Percentiles rank a stretch among this genome's conserved stretches.
Conservation (phyloP, 2,797 vertebrate species). For the Meda fulgida region DNA sequence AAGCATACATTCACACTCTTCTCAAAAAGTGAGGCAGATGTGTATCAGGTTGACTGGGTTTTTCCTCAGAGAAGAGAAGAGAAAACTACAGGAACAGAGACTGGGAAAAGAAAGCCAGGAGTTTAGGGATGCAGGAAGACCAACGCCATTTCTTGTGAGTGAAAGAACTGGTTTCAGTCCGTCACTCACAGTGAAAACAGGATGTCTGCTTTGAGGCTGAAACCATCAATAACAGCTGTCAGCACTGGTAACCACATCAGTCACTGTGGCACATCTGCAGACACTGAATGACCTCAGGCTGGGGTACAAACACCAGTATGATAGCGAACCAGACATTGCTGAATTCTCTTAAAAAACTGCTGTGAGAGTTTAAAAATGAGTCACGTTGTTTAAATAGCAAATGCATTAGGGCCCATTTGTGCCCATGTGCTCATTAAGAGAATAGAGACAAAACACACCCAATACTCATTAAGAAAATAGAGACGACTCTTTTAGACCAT, state of each 20-base stretch:
- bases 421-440: too few species aligned
- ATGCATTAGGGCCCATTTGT: too few species aligned
- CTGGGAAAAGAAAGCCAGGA: conserved; percentile 8
- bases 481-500: too few species aligned
- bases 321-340: conserved; percentile 46
- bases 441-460: too few species aligned
- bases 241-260: conserved; percentile 42
- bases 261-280: conserved; percentile 43
- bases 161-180: conserved; percentile 74
- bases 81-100: conserved; percentile 5
- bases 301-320: conserved; percentile 18
- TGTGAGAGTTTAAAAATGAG: too few species aligned
- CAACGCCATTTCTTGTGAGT: conserved; percentile 70
- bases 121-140: conserved; percentile 68
- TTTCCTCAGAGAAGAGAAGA: conserved; percentile 8
- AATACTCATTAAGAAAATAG: too few species aligned
- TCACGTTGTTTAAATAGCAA: too few species aligned
- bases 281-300: conserved; percentile 54
- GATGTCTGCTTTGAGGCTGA: conserved; percentile 69
- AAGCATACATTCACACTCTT: neutral
- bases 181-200: conserved; percentile 71
- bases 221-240: conserved; percentile 62
- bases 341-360: neutral
- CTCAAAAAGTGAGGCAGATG: neutral
- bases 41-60: conserved; percentile 9